These are phyloP conservation scores for Drosophila limbata DNA, from an alignment of 2,888 invertebrate genomes.

Conservation along the genomic window DNA sequence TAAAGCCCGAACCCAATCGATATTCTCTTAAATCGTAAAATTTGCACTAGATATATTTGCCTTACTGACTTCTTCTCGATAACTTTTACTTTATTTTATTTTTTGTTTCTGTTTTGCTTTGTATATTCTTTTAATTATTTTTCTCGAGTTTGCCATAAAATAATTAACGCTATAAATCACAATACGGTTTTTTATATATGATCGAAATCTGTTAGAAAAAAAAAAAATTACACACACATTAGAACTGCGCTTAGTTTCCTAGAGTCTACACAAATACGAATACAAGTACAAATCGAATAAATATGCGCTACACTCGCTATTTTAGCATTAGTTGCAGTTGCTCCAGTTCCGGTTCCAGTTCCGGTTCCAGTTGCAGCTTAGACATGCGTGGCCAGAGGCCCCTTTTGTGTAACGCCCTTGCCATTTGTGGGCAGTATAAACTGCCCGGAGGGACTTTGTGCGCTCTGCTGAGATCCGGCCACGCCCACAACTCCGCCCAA, in stretches of 20 bases:
- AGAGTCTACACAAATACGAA: conserved; percentile 48
- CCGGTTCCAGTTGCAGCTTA: conserved; percentile 81
- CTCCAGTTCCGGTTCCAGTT: conserved; percentile 3
- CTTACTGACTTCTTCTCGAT: conserved; percentile 19
- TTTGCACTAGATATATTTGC: conserved; percentile 67
- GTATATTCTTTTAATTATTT: conserved; percentile 8
- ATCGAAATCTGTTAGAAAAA: conserved; percentile 57
- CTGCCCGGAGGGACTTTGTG: conserved; percentile 86
- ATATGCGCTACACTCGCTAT: conserved; percentile 41
- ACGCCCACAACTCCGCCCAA: conserved; percentile 60
- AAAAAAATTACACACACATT: conserved; percentile 40
- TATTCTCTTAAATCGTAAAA: conserved; percentile 48
- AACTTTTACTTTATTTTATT: conserved; percentile 6
- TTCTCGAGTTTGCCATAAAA: conserved; percentile 69
- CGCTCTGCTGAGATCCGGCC: conserved; percentile 87
- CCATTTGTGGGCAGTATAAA: conserved; percentile 85
- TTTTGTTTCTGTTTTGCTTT: conserved; percentile 6
- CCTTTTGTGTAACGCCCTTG: conserved; percentile 84
- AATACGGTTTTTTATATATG: conserved; percentile 78
- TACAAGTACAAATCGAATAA: conserved; percentile 58
- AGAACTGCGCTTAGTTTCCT: conserved; percentile 42
- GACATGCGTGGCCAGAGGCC: conserved; percentile 88
- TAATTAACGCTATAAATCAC: conserved; percentile 86
- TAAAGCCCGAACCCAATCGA: conserved; percentile 28
- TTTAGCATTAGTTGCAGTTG: conserved; percentile 15